A percentile compares a stretch with the other conserved stretches of the same genome.
Evolutionary conservation across 2,113 vertebrate species (phyloP).

Genomic region (Ciconia boyciana): DNA sequence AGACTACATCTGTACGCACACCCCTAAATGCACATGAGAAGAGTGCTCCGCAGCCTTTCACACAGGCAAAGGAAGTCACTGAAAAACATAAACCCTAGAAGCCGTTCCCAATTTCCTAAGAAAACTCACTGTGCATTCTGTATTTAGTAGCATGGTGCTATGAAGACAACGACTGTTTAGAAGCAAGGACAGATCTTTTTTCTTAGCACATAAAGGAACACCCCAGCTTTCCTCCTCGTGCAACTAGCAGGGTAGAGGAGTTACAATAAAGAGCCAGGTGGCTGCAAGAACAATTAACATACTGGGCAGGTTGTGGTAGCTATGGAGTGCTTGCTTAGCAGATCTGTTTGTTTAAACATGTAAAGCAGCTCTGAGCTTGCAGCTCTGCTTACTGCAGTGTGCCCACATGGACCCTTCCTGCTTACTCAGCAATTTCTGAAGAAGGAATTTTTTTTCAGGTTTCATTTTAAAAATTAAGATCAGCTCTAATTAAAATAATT

Average conservation of each 20-base stretch:
- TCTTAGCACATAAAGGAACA: neutral
- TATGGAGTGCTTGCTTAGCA: neutral
- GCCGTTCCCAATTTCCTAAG: neutral
- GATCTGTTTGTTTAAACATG: neutral
- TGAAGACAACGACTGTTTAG: neutral
- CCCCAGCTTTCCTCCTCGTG: neutral
- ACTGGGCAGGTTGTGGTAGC: neutral
- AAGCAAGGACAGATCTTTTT: neutral
- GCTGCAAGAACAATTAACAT: neutral
- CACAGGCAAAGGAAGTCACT: neutral
- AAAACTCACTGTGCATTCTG: neutral
- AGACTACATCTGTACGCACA: fast-evolving
- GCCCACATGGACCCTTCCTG: neutral
- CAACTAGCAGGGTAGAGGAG: neutral
- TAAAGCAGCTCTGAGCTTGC: neutral
- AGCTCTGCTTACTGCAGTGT: neutral
- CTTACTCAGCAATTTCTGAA: neutral
- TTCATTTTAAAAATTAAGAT: neutral
- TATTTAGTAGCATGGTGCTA: neutral
- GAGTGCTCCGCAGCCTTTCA: neutral
- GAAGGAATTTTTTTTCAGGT: neutral
- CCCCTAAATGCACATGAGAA: fast-evolving
- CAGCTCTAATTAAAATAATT: neutral
- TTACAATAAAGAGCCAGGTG: neutral
- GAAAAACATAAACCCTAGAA: neutral